Percentiles rank a stretch among this genome's conserved stretches.
Conservation (phyloP, 1,140 invertebrate species). For the Calephelis nemesis region DNA sequence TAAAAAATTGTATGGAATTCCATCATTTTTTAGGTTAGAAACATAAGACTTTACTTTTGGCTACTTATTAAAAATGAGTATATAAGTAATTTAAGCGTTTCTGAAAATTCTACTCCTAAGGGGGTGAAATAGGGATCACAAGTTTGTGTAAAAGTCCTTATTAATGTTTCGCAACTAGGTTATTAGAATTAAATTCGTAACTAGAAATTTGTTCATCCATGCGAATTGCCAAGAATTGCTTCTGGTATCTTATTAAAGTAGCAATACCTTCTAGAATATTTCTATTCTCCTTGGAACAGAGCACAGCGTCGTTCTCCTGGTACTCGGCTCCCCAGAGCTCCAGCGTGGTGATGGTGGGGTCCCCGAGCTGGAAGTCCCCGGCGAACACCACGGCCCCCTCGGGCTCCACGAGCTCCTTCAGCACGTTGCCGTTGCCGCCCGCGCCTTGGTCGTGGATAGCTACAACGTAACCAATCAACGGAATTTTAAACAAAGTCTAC, state of each 20-base stretch:
- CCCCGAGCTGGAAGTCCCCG: slow-evolving; percentile 93
- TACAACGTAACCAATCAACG: slow-evolving; percentile 34
- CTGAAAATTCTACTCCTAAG: no score
- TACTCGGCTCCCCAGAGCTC: slow-evolving; percentile 99
- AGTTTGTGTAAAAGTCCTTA: no score
- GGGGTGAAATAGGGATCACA: no score
- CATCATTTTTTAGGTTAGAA: no score
- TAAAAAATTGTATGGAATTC: no score
- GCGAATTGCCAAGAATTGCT: no score
- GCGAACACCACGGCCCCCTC: slow-evolving; percentile 94
- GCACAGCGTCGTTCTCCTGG: slow-evolving; percentile 96
- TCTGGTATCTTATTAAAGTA: neutral
- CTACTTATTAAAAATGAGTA: no score
- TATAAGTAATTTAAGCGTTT: no score
- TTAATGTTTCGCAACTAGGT: no score
- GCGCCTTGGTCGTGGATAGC: slow-evolving; percentile 97
- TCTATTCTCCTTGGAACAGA: slow-evolving; percentile 85
- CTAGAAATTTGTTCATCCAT: no score
- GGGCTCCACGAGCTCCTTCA: slow-evolving; percentile 98
- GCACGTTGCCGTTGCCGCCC: slow-evolving; percentile 98
- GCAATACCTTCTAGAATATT: slow-evolving; percentile 80
- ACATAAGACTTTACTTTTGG: no score
- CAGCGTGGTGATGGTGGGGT: slow-evolving; percentile 94
- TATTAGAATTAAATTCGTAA: no score
- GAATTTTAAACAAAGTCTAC: neutral